A percentile compares a stretch with the other conserved stretches of the same genome.
phyloP scores from a whole-genome alignment of 2,797 vertebrate genomes.

The Spinus pinus region DNA sequence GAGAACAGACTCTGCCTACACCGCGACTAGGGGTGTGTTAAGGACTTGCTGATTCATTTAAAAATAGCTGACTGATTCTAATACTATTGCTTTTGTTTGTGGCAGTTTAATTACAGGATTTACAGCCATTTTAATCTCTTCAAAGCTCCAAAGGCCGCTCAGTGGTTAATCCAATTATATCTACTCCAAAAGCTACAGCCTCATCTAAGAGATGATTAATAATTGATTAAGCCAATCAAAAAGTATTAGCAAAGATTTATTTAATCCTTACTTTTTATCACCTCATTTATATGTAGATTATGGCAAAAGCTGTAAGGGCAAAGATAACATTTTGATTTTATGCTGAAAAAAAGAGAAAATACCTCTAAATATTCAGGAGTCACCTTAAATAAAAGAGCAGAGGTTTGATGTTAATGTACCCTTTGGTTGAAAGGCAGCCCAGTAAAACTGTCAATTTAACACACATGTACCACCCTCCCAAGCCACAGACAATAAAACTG shows the following conservation, averaged over 20 bases:
- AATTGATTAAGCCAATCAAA: slow-evolving; percentile 88
- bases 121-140: slow-evolving; percentile 96
- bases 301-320: slow-evolving; percentile 39
- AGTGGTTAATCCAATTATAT: slow-evolving; percentile 98
- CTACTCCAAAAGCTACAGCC: slow-evolving; percentile 86
- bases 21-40: slow-evolving; percentile 53
- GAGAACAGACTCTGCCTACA: slow-evolving; percentile 46
- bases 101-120: slow-evolving; percentile 97
- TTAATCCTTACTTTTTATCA: slow-evolving; percentile 72
- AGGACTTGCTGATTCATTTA: slow-evolving; percentile 68
- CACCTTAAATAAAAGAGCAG: background rate
- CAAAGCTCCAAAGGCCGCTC: slow-evolving; percentile 88
- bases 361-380: slow-evolving; percentile 20
- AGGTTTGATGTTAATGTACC: background rate
- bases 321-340: slow-evolving; percentile 56
- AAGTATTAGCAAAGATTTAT: slow-evolving; percentile 78
- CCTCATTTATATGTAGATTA: slow-evolving; percentile 71
- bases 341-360: background rate
- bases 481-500: background rate
- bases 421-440: background rate
- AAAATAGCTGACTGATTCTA: slow-evolving; percentile 49
- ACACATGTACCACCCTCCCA: background rate
- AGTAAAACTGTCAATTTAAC: background rate
- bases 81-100: slow-evolving; percentile 76
- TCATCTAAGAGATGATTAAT: slow-evolving; percentile 85